Conservation (phyloP, 2,113 vertebrate genomes). For the Thunnus thynnus region DNA sequence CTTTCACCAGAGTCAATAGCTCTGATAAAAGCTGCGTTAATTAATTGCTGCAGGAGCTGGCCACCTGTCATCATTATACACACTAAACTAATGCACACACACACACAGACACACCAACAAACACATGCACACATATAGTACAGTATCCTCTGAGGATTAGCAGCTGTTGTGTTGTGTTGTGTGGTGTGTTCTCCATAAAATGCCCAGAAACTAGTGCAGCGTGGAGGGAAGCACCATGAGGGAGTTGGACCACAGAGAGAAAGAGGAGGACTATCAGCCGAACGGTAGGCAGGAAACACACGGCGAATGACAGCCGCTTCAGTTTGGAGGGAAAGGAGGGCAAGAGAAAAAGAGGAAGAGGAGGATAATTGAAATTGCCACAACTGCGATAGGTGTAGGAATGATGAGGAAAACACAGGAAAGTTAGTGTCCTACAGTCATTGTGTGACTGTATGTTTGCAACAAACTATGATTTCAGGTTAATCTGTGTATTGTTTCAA, state of each 20-base stretch:
- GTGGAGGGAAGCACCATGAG: slow-evolving; percentile 45
- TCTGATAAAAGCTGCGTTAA: slow-evolving; percentile 55
- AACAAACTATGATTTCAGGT: neutral
- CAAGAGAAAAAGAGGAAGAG: slow-evolving; percentile 33
- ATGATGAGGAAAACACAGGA: slow-evolving; percentile 8
- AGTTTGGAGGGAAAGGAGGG: slow-evolving; percentile 44
- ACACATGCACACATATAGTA: slow-evolving; percentile 12
- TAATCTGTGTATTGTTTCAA: no score
- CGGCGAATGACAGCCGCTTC: neutral
- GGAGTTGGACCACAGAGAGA: slow-evolving; percentile 51
- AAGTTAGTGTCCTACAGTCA: neutral
- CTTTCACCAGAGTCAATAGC: slow-evolving; percentile 52
- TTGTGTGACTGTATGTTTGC: neutral
- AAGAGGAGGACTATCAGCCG: slow-evolving; percentile 38
- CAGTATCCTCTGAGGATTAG: slow-evolving; percentile 46
- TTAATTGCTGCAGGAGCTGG: slow-evolving; percentile 67
- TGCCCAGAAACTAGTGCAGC: slow-evolving; percentile 64
- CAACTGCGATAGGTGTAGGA: slow-evolving; percentile 19
- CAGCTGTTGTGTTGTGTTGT: slow-evolving; percentile 41
- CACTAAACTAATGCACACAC: slow-evolving; percentile 51
- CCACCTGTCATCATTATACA: slow-evolving; percentile 71
- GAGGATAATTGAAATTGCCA: slow-evolving; percentile 23
- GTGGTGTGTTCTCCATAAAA: slow-evolving; percentile 40
- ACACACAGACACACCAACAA: slow-evolving; percentile 22
- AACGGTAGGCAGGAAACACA: slow-evolving; percentile 46